Percentiles rank a stretch among this genome's conserved stretches.
Conservation (phyloP, 2,113 vertebrate species). For the Indicator maculatus region DNA sequence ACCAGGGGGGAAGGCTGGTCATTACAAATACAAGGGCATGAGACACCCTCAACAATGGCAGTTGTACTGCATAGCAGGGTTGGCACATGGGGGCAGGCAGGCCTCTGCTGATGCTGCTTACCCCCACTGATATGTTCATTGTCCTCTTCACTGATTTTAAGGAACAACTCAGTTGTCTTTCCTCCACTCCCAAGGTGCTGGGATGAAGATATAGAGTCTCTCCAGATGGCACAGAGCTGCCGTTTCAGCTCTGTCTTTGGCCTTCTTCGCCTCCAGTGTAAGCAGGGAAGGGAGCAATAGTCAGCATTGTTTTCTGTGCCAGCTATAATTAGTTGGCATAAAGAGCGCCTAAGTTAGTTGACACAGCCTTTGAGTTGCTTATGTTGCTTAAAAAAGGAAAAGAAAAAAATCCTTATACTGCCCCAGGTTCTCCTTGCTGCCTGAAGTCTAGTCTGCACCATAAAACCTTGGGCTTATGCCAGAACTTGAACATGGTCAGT, state of each 20-base stretch:
- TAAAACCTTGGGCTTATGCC: background rate
- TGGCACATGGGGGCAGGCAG: background rate
- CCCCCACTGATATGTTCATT: background rate
- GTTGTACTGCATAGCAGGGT: fast-evolving
- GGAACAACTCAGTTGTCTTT: background rate
- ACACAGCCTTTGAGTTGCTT: background rate
- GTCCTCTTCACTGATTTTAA: background rate
- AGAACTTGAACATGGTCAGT: background rate
- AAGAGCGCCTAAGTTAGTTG: background rate
- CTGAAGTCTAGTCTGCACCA: background rate
- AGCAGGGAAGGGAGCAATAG: background rate
- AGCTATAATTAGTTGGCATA: slow-evolving; percentile 16
- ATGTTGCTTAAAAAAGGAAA: background rate
- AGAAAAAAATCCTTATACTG: background rate
- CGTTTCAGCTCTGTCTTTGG: background rate
- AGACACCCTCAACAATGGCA: background rate
- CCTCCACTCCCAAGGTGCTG: background rate
- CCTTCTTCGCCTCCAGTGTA: background rate
- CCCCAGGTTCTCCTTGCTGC: background rate
- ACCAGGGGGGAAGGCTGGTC: background rate
- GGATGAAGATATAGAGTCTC: background rate
- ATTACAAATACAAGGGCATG: background rate
- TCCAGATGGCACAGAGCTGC: background rate
- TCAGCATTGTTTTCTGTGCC: slow-evolving; percentile 3
- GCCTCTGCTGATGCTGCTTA: background rate